Evolutionary conservation across 2,888 invertebrate species (phyloP), one percentile per base, ranked within the genome.

Genomic region (Sipunculus nudus): DNA sequence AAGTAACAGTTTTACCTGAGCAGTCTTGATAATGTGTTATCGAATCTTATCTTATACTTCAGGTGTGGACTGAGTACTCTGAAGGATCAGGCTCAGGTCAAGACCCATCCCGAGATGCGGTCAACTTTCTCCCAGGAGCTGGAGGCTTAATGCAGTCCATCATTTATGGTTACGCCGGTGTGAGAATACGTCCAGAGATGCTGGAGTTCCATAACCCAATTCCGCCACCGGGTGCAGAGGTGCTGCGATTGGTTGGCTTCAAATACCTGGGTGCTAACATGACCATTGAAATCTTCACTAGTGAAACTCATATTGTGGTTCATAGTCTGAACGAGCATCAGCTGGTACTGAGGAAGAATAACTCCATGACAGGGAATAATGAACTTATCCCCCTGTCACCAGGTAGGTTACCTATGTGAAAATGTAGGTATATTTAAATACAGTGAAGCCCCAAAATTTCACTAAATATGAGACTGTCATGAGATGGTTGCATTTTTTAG

Each of bases 51-150:
- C n/a, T n/a, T n/a, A n/a, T n/a, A n/a, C n/a, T 19, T 5, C 58
- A 73, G 73, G 53, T 73, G 1, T 73, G 73, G 73, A 73, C 71
- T 4, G 73, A 73, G 40, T 64, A 63, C 58, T 60, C 47, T 35
- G 66, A 69, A 45, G 28, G 41, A 3, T 38, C 13, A 16, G 28
- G 16, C 16, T 47, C 45, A 1, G 64, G 68, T 47, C 66, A 67
- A 39, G 40, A 62, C n/a, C 43, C 28, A 10, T 64, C 71, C 25
- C n/a, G n/a, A n/a, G n/a, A n/a, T n/a, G 35, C 55, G 1, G 68
- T 67, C 6, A 73, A 73, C 49, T 73, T 65, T 47, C 63, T 73
- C 10, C 70, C 73, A 6, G 73, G 72, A 16, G 66, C 68, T 63
- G 73, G 69, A 0, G 73, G 58, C 45, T 73, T 64, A 41, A 38